Conservation (phyloP, 2,888 invertebrate species). For the Scotopteryx bipunctaria region DNA sequence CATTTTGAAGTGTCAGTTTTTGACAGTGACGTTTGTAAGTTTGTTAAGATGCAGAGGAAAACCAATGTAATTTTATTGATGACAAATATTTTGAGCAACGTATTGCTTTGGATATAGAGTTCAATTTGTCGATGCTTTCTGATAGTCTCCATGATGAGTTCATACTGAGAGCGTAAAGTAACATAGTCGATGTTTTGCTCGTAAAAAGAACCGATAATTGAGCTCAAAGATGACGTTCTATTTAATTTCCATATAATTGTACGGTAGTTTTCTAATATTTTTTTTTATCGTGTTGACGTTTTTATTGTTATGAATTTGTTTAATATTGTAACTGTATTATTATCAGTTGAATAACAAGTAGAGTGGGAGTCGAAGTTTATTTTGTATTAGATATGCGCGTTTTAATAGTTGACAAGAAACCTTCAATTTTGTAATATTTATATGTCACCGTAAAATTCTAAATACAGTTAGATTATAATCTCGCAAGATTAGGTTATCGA, state of each 20-base stretch:
- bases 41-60: conserved; percentile 48
- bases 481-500: too few species aligned
- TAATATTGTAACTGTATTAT: conserved; percentile 46
- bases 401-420: background rate
- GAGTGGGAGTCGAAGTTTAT: conserved; percentile 22
- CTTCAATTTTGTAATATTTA: too few species aligned
- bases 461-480: too few species aligned
- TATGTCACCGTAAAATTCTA: too few species aligned
- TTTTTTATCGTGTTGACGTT: conserved; percentile 63
- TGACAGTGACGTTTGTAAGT: conserved; percentile 20
- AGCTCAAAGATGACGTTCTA: conserved; percentile 70
- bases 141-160: conserved; percentile 28
- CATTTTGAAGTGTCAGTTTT: conserved; percentile 21
- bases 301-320: conserved; percentile 79
- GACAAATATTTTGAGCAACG: conserved; percentile 39
- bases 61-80: conserved; percentile 49
- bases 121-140: conserved; percentile 22
- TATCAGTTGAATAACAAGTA: conserved; percentile 33
- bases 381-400: conserved; percentile 7
- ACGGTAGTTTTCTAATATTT: conserved; percentile 57
- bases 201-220: conserved; percentile 72
- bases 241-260: conserved; percentile 75
- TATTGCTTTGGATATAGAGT: conserved; percentile 42
- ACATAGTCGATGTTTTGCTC: conserved; percentile 69
- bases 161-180: conserved; percentile 44